These are phyloP conservation scores for Temnothorax longispinosus DNA, from an alignment of 1,140 invertebrate genomes.

Conservation along the genomic window DNA sequence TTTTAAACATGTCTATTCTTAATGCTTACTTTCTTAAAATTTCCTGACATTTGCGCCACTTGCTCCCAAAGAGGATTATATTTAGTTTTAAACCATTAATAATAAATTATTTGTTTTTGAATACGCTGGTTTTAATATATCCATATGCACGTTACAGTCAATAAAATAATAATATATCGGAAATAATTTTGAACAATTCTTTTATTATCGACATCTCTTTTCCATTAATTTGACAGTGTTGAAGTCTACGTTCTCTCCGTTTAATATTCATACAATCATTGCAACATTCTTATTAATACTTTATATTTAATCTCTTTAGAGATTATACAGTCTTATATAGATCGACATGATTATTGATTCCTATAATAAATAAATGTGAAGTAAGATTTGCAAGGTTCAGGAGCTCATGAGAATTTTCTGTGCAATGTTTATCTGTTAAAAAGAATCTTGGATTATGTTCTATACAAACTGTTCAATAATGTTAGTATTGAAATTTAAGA, in stretches of 20 bases:
- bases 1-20: not conserved
- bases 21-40: not conserved
- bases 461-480: no score
- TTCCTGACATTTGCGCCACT: not conserved
- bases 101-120: not conserved
- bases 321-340: not conserved
- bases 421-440: no score
- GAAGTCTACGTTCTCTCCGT: not conserved
- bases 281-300: not conserved
- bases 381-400: not conserved
- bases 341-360: not conserved
- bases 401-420: no score
- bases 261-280: not conserved
- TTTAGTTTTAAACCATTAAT: not conserved
- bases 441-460: no score
- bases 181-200: no score
- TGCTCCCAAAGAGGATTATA: not conserved
- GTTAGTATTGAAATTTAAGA: no score
- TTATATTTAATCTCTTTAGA: not conserved
- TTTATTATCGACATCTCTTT: no score
- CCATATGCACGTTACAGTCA: not conserved
- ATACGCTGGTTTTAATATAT: not conserved
- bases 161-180: no score
- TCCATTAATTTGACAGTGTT: not conserved
- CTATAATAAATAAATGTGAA: constrained; percentile 29